Evolutionary conservation across 2,113 vertebrate species (phyloP), one percentile per base, ranked within the genome.

Genomic region (Anolis carolinensis): DNA sequence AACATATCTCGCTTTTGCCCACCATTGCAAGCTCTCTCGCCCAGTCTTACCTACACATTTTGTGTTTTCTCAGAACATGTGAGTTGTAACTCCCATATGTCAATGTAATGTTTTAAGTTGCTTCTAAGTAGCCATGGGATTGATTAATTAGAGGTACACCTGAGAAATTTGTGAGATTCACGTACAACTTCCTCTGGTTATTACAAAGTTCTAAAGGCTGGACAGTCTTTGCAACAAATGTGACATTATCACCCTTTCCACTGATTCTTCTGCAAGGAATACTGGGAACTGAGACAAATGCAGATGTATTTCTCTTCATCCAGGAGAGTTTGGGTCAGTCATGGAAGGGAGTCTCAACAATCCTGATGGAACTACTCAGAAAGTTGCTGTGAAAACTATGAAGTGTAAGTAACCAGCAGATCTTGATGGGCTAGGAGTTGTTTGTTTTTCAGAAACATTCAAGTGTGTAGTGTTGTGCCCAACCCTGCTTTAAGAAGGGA

Each of bases 321-420:
- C 4, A 10, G 99, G 99, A 85, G 99, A 99, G 92, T 99, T 99
- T 30, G 99, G 99, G 30, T 99, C 99, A 0, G 99, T 99, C 89
- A 94, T 99, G 95, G 99, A 99, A 90, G 99, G 99, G 32, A 94
- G 83, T 71, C 96, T 99, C 81, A 96, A 79, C 88, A 95, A 96
- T 92, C 93, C 95, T 0, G 95, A 98, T 14, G 97, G 97, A 62
- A 91, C 91, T 2, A 94, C 92, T 0, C 97, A 97, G 92, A 99
- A 99, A 93, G 99, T 99, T 83, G 99, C 99, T 0, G 99, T 99
- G 92, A 99, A 99, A 96, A 99, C 98, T n/a, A 99, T 99, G 99
- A 99, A 99, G 94, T 18, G 99, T 99, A 91, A 98, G 98, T 96
- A 44, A 18, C 52, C 50, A 11, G 27, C 32, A 16, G 25, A 34